These are phyloP conservation scores for Saccostrea glomerata DNA, from an alignment of 1,140 invertebrate genomes.

Conservation along the genomic window DNA sequence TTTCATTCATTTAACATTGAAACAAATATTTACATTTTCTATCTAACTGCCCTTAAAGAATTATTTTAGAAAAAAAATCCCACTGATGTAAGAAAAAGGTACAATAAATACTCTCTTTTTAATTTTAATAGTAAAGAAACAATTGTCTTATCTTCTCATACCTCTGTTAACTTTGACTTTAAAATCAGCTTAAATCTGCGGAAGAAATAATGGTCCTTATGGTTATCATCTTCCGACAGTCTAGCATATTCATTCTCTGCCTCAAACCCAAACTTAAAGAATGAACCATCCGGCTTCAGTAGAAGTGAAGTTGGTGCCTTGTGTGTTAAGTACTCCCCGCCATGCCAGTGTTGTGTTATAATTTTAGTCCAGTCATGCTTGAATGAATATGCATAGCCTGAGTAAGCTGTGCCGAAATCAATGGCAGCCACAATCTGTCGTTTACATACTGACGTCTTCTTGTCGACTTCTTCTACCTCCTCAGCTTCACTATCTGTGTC, in stretches of 20 bases:
- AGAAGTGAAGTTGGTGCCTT: constrained; percentile 43
- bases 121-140: no score
- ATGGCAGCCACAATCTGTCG: constrained; percentile 29
- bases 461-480: background rate
- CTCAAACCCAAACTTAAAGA: constrained; percentile 37
- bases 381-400: constrained; percentile 29
- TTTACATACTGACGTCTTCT: constrained; percentile 7
- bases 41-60: no score
- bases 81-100: no score
- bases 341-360: background rate
- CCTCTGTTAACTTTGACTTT: background rate
- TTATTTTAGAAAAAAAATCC: no score
- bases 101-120: no score
- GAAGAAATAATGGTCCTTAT: constrained; percentile 42
- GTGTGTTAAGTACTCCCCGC: background rate
- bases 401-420: constrained; percentile 43
- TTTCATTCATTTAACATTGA: no score
- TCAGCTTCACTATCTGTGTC: background rate
- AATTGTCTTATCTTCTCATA: no score
- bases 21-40: no score
- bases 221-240: constrained; percentile 21
- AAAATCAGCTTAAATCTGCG: constrained; percentile 42
- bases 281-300: background rate
- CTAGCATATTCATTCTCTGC: constrained; percentile 39
- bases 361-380: constrained; percentile 9